Percentiles rank a stretch among this genome's conserved stretches.
These are phyloP conservation scores for Lophura nycthemera DNA, from an alignment of 2,113 vertebrate genomes.

Conservation along the genomic window DNA sequence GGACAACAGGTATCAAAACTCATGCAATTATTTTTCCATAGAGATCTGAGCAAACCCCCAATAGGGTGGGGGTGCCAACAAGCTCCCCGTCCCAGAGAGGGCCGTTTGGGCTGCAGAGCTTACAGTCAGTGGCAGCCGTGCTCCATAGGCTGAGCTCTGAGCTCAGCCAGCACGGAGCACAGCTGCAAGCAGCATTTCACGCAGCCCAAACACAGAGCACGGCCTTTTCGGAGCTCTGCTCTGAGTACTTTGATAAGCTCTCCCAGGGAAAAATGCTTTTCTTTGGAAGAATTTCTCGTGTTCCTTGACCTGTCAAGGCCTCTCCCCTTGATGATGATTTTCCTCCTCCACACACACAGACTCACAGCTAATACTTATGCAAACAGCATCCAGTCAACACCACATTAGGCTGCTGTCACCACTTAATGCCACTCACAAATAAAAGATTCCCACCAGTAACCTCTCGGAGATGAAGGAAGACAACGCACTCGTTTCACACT, in stretches of 20 bases:
- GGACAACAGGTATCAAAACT: not conserved
- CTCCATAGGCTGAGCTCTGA: not conserved
- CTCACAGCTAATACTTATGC: not conserved
- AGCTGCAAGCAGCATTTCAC: not conserved
- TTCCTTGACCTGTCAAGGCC: conserved; percentile 18
- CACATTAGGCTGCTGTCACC: not conserved
- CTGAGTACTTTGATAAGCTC: not conserved
- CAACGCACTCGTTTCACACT: not conserved
- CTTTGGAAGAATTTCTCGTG: not conserved
- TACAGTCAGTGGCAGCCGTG: fast-evolving
- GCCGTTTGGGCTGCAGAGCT: not conserved
- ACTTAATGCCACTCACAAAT: not conserved
- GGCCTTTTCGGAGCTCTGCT: not conserved
- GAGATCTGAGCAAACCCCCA: not conserved
- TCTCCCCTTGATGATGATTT: not conserved
- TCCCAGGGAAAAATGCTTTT: not conserved
- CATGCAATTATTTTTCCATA: not conserved
- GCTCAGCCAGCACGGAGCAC: not conserved
- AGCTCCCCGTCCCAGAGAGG: not conserved
- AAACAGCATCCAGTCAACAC: conserved; percentile 22
- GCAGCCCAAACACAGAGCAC: not conserved
- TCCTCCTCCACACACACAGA: conserved; percentile 28
- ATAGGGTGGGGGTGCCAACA: fast-evolving
- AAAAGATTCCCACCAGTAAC: conserved; percentile 5
- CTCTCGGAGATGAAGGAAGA: not conserved